Evolutionary conservation across 2,113 vertebrate genomes (phyloP).

Genomic region (Oncorhynchus nerka): DNA sequence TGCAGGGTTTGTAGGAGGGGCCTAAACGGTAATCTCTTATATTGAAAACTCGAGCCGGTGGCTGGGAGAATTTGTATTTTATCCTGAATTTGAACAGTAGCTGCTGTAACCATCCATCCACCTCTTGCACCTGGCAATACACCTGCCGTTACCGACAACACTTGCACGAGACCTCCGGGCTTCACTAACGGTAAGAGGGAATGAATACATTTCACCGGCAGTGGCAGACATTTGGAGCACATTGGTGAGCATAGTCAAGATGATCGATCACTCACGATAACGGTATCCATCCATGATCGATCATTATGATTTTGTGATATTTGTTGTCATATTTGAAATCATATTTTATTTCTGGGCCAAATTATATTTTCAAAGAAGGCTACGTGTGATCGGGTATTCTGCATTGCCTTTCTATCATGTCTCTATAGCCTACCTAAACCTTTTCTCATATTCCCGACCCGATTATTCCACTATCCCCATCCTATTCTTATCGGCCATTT

Average conservation of each 20-base stretch:
- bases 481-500: slow-evolving; percentile 35
- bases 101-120: slow-evolving; percentile 16
- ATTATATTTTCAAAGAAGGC: not conserved
- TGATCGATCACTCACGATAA: slow-evolving; percentile 8
- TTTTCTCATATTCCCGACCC: not conserved
- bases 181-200: slow-evolving; percentile 4
- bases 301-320: not conserved
- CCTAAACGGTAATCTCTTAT: slow-evolving; percentile 41
- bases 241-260: not conserved
- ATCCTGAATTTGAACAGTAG: slow-evolving; percentile 9
- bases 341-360: not conserved
- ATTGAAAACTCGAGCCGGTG: slow-evolving; percentile 32
- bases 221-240: not conserved
- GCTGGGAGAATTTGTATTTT: slow-evolving; percentile 29
- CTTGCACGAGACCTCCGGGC: slow-evolving; percentile 7
- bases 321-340: not conserved
- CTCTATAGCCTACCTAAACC: not conserved
- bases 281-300: not conserved
- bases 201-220: not conserved
- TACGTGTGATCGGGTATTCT: not conserved
- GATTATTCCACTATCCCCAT: not conserved
- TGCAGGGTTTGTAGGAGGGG: slow-evolving; percentile 32
- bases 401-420: not conserved
- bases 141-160: slow-evolving; percentile 13
- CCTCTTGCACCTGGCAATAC: slow-evolving; percentile 18